These are phyloP conservation scores for Formica aserva DNA, from an alignment of 2,888 invertebrate species.

Conservation along the genomic window DNA sequence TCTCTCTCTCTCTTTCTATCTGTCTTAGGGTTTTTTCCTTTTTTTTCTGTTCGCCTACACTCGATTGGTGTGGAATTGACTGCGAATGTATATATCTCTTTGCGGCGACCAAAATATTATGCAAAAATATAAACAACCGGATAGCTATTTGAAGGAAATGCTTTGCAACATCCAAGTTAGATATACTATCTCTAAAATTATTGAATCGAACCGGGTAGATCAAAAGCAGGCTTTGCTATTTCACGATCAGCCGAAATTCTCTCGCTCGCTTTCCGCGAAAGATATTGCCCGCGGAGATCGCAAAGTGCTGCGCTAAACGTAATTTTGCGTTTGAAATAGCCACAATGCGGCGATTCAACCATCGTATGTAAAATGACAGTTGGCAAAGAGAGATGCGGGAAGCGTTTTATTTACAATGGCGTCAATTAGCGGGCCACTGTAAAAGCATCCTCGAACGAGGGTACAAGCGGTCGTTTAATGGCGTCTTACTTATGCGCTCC, in stretches of 20 bases:
- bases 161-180: background rate
- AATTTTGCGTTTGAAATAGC: conserved; percentile 20
- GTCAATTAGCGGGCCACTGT: conserved; percentile 34
- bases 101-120: conserved; percentile 16
- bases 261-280: background rate
- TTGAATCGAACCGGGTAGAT: background rate
- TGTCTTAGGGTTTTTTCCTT: conserved; percentile 43
- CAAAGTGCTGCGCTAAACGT: conserved; percentile 30
- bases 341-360: conserved; percentile 7
- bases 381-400: conserved; percentile 17
- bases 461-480: conserved; percentile 27
- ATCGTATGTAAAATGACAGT: conserved; percentile 25
- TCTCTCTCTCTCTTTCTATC: conserved; percentile 27
- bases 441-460: conserved; percentile 14
- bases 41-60: conserved; percentile 57
- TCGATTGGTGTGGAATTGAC: conserved; percentile 25
- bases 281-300: conserved; percentile 2
- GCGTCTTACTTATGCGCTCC: conserved; percentile 19
- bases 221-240: background rate
- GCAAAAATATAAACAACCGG: background rate
- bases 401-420: conserved; percentile 40
- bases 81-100: conserved; percentile 11
- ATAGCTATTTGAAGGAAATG: conserved; percentile 3
- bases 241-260: conserved; percentile 15
- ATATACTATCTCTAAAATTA: conserved; percentile 16